Base-by-base conservation (phyloP, 2,797 vertebrate species). In the Syndactyla subalaris region DNA sequence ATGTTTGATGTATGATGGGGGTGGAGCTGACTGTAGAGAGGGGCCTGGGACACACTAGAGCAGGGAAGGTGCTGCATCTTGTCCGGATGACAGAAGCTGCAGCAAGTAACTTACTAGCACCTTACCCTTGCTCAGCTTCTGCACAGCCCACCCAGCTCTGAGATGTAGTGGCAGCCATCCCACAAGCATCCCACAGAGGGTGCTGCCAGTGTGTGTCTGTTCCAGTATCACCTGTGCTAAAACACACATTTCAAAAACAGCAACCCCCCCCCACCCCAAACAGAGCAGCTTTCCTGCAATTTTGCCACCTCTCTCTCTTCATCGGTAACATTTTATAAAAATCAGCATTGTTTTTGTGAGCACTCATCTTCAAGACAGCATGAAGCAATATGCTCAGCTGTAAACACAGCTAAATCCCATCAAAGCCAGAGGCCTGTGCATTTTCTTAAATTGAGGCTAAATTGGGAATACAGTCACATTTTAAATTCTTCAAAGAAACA, bases 251-350 rank as follows among this genome's bases (percentile, higher is more conserved):
- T 73, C 45, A 76, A 52, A 78, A 80, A 0, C 23, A 61, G 38
- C 46, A 80, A 3, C 1, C 8, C 9, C 4, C 1, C 1, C 7
- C 1, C 8, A 8, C 4, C 1, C 1, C 7, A 59, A 67, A 29
- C 14, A 30, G 54, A 38, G 17, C 30, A 30, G 14, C 32, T 58
- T 75, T 75, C 65, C 58, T 75, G 30, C 27, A 7, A 2, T 85
- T 85, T 72, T 90, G 51, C 85, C 32, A 11, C 8, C 5, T 4
- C 4, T 13, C 7, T 23, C 1, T 10, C 11, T 61, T 72, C 36
- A 38, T 55, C 48, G 29, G 27, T 36, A 78, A 58, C 3, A 4
- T 39, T 83, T 86, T 67, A n/a, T 39, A 55, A 87, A 71, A 49
- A 63, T 59, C 0, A 0, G 5, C 14, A 2, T 48, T 73, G 34